Evolutionary conservation across 2,797 vertebrate species (phyloP).

Genomic region (Helicolenus hilgendorfi): DNA sequence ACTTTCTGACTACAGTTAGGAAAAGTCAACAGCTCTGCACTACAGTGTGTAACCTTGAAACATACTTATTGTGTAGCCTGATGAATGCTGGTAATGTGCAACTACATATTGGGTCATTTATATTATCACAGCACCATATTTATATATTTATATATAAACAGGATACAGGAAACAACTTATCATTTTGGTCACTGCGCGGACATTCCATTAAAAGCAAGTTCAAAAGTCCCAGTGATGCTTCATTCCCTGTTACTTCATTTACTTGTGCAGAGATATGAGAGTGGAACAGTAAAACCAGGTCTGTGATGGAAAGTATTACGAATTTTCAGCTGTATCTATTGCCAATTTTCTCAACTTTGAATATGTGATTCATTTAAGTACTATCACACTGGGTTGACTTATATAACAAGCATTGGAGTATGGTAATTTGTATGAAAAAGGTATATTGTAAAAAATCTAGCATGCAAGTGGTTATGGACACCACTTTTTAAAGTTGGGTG

Average conservation of each 20-base stretch:
- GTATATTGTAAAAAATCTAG: not conserved
- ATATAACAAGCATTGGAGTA: not conserved
- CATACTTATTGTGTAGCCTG: constrained; percentile 71
- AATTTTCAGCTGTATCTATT: constrained; percentile 21
- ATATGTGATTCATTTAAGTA: constrained; percentile 19
- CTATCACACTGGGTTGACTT: not conserved
- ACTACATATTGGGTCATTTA: constrained; percentile 69
- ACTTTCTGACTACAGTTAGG: constrained; percentile 64
- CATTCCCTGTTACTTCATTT: constrained; percentile 38
- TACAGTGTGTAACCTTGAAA: constrained; percentile 78
- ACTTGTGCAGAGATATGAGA: constrained; percentile 40
- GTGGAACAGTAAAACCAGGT: constrained; percentile 16
- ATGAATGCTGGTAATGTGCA: constrained; percentile 80
- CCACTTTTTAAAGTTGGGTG: not conserved
- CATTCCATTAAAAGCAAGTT: constrained; percentile 72
- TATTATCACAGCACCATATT: constrained; percentile 75
- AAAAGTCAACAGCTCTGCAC: constrained; percentile 49
- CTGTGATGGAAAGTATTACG: not conserved
- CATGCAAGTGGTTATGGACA: not conserved
- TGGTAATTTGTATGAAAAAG: not conserved
- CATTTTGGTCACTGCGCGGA: constrained; percentile 62
- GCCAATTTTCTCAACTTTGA: constrained; percentile 21
- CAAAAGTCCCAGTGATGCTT: constrained; percentile 53
- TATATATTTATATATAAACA: constrained; percentile 77
- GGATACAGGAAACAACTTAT: constrained; percentile 68